Evolutionary conservation across 2,797 vertebrate genomes (phyloP).

Genomic region (Girardinus metallicus): DNA sequence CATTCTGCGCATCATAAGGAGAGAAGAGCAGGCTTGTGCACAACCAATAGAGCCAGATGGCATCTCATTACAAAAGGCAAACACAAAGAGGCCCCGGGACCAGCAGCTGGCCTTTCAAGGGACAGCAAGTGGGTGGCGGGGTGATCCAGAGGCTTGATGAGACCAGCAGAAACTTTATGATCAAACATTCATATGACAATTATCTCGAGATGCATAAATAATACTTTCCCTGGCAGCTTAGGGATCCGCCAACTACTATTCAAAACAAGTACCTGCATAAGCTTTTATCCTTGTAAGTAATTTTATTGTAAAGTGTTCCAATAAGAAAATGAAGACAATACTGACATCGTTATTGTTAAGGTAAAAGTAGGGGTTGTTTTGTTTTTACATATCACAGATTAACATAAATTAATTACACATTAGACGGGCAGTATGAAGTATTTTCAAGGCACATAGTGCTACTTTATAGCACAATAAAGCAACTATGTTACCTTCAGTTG

Average conservation of each 20-base stretch:
- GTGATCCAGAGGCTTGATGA: constrained; percentile 39
- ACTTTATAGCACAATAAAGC: too few relatives aligned
- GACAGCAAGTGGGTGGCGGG: constrained; percentile 47
- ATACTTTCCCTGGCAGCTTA: not conserved
- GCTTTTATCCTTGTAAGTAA: not conserved
- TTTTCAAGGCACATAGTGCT: too few relatives aligned
- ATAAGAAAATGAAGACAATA: not conserved
- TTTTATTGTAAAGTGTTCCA: not conserved
- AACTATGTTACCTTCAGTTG: too few relatives aligned
- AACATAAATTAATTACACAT: constrained; percentile 9
- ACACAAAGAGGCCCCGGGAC: constrained; percentile 70
- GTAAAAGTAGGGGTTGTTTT: not conserved
- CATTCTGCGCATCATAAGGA: constrained; percentile 61
- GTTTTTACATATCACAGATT: not conserved
- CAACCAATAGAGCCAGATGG: constrained; percentile 77
- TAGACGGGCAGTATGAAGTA: not conserved
- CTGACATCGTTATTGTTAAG: not conserved
- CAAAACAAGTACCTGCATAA: not conserved
- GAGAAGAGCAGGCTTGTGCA: constrained; percentile 45
- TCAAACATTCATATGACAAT: constrained; percentile 28
- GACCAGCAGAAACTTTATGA: constrained; percentile 36
- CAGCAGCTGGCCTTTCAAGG: constrained; percentile 73
- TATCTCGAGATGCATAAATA: not conserved
- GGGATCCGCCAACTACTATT: not conserved
- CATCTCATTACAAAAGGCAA: constrained; percentile 80